Evolutionary conservation across 2,113 vertebrate species (phyloP).

Genomic region (Solea solea): DNA sequence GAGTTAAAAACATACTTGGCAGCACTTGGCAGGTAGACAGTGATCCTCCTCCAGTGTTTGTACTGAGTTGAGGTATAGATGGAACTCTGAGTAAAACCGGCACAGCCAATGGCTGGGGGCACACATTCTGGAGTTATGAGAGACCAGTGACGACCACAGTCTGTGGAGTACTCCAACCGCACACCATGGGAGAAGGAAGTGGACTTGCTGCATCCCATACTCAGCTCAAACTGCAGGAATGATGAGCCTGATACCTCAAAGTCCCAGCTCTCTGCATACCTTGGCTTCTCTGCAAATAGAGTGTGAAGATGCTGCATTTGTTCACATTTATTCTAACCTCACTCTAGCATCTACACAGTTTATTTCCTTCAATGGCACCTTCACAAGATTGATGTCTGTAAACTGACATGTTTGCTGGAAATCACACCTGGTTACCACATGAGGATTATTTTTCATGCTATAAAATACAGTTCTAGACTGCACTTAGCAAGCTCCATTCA

Average conservation of each 20-base stretch:
- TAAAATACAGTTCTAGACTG: not conserved
- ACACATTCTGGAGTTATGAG: conserved; percentile 94
- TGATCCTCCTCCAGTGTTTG: conserved; percentile 94
- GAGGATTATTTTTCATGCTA: not conserved
- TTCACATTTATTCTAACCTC: not conserved
- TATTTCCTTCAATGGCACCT: not conserved
- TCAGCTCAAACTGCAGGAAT: conserved; percentile 96
- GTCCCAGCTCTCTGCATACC: conserved; percentile 98
- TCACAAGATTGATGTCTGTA: not conserved
- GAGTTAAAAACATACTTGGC: conserved; percentile 73
- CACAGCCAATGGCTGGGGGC: conserved; percentile 95
- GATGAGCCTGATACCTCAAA: conserved; percentile 94
- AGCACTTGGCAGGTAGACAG: conserved; percentile 89
- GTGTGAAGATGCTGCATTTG: not conserved
- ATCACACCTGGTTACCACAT: not conserved
- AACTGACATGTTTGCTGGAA: not conserved
- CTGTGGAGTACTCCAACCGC: conserved; percentile 92
- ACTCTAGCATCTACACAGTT: not conserved
- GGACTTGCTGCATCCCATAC: conserved; percentile 96
- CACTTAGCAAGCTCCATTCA: not conserved
- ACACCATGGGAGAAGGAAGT: conserved; percentile 86
- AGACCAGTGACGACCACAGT: conserved; percentile 93
- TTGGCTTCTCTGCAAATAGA: conserved; percentile 87
- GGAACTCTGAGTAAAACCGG: conserved; percentile 92
- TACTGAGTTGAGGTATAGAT: conserved; percentile 91